Evolutionary conservation across 2,113 vertebrate species (phyloP).

Genomic region (Haemorhous mexicanus): DNA sequence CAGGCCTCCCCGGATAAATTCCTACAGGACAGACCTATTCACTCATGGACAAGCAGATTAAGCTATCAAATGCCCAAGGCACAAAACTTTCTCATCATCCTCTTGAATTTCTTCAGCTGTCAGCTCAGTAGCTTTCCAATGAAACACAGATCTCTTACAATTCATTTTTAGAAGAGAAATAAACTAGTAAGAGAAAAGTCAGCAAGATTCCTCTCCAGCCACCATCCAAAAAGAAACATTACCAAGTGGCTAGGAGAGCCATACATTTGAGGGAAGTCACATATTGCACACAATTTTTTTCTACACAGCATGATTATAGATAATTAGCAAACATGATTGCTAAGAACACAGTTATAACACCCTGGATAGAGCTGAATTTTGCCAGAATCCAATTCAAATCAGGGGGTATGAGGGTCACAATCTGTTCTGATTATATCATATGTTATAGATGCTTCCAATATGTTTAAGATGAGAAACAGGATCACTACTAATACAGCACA

Average conservation of each 20-base stretch:
- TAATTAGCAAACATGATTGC: neutral
- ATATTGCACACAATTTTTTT: neutral
- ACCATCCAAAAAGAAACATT: neutral
- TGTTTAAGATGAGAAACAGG: neutral
- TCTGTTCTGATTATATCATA: slow-evolving; percentile 38
- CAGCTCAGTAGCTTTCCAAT: neutral
- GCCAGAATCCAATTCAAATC: neutral
- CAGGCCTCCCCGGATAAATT: neutral
- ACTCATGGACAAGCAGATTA: neutral
- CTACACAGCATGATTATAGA: neutral
- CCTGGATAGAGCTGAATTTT: neutral
- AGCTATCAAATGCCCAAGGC: neutral
- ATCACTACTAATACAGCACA: neutral
- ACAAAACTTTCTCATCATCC: neutral
- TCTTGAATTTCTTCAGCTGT: neutral
- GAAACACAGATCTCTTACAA: neutral
- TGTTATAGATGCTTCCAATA: neutral
- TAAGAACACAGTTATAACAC: neutral
- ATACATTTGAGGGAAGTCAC: neutral
- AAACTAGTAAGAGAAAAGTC: neutral
- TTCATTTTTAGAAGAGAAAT: neutral
- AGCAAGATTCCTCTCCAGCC: neutral
- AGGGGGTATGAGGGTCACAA: neutral
- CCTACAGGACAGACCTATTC: neutral
- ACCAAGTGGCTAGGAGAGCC: neutral